Evolutionary conservation across 2,113 vertebrate species (phyloP), one percentile per base, ranked within the genome.

Genomic region (Engraulis encrasicolus): DNA sequence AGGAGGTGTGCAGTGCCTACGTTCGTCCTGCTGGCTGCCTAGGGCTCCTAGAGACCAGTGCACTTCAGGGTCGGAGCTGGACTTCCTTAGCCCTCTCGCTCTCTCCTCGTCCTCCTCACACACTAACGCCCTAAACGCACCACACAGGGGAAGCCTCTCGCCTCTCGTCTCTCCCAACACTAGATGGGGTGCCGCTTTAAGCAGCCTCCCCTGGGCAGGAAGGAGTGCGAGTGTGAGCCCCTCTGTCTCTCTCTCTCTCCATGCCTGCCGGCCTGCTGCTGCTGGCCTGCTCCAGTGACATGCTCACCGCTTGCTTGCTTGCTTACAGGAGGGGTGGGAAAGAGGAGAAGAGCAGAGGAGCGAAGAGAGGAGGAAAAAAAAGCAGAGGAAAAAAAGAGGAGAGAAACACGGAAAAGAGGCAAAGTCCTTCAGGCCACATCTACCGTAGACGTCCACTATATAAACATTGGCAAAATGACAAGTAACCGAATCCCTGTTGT

Each of bases 391-490:
- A 31, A 31, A 74, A 4, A 71, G n/a, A 23, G 58, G 58, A 74
- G 31, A 74, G 27, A 74, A 34, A 74, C 66, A 31, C 19, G 48
- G 54, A 78, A n/a, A 78, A 86, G 82, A 38, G 88, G 89, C 91
- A 85, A 79, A 88, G 95, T 96, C 96, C 95, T 96, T 94, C 95
- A 95, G 95, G 95, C 95, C 95, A 96, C 95, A 97, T 96, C 96
- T 96, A n/a, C n/a, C n/a, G n/a, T n/a, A 96, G 96, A 96, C 96
- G 95, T 95, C 91, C 93, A 93, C 95, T 96, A 95, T 95, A 95
- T 95, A 97, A 98, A 98, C 96, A 97, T 96, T 97, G 96, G 97
- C 95, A 96, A 95, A 95, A 93, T 93, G 95, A 97, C 97, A 96
- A 96, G 96, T 96, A 93, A 96, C 95, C 90, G 94, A 96, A 97